A percentile compares a stretch with the other conserved stretches of the same genome.
phyloP scores from a whole-genome alignment of 2,888 invertebrate species.

The Lasioglossum leucozonium region DNA sequence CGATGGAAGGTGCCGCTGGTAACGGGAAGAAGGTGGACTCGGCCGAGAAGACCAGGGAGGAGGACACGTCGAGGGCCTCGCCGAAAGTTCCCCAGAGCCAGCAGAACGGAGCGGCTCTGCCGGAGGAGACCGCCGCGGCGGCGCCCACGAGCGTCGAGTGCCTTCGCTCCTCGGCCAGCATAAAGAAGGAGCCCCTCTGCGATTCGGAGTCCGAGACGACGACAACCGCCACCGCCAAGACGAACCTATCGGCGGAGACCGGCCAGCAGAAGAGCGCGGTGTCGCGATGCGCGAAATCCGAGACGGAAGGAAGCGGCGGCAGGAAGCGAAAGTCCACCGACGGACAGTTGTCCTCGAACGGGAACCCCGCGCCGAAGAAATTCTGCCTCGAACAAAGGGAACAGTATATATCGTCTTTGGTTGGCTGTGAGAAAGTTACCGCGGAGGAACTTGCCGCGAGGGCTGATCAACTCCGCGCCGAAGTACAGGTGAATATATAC shows the following conservation, averaged over 20 bases:
- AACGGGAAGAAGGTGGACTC: slow-evolving; percentile 80
- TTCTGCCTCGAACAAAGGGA: slow-evolving; percentile 80
- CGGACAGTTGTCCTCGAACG: slow-evolving; percentile 70
- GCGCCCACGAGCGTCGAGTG: slow-evolving; percentile 71
- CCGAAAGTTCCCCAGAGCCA: slow-evolving; percentile 81
- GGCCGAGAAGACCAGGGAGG: slow-evolving; percentile 73
- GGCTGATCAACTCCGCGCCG: slow-evolving; percentile 80
- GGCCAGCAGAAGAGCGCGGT: slow-evolving; percentile 41
- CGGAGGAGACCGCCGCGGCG: slow-evolving; percentile 80
- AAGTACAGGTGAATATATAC: slow-evolving; percentile 78
- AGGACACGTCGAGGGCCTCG: slow-evolving; percentile 75
- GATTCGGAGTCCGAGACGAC: slow-evolving; percentile 56
- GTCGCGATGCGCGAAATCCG: slow-evolving; percentile 46
- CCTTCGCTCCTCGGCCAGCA: slow-evolving; percentile 47
- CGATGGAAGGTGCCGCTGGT: slow-evolving; percentile 86
- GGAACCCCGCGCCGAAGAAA: slow-evolving; percentile 76
- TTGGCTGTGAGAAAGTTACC: slow-evolving; percentile 80
- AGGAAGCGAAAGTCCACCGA: slow-evolving; percentile 74
- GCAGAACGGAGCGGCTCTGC: slow-evolving; percentile 81
- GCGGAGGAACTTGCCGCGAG: slow-evolving; percentile 79
- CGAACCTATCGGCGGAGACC: slow-evolving; percentile 18
- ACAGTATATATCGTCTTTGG: slow-evolving; percentile 79
- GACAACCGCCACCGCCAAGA: no score
- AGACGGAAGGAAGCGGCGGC: slow-evolving; percentile 52
- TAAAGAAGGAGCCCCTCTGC: slow-evolving; percentile 58